Conservation (phyloP, 2,113 vertebrate species). For the Rhinichthys klamathensis region DNA sequence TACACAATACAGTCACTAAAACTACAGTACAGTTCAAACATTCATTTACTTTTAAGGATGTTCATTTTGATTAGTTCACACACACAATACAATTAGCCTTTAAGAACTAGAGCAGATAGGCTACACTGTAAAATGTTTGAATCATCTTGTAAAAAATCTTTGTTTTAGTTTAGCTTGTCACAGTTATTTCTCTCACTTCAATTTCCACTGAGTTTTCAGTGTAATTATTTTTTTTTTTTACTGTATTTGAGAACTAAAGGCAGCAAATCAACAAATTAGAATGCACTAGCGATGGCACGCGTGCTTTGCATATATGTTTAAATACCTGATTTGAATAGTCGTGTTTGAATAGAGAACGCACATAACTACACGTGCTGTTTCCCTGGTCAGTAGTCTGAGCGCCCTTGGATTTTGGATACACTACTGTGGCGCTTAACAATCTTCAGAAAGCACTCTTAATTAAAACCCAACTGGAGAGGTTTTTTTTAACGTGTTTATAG, state of each 20-base stretch:
- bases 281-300: not conserved
- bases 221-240: too few species aligned
- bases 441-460: slow-evolving; percentile 4
- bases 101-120: not conserved
- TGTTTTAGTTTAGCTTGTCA: not conserved
- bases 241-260: not conserved
- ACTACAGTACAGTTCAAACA: not conserved
- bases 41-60: not conserved
- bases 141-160: not conserved
- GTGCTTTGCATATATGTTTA: slow-evolving; percentile 45
- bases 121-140: not conserved
- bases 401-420: not conserved
- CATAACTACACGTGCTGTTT: slow-evolving; percentile 13
- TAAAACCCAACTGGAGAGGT: not conserved
- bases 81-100: not conserved
- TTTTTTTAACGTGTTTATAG: slow-evolving; percentile 28
- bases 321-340: slow-evolving; percentile 36
- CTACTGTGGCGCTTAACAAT: not conserved
- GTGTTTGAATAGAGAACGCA: slow-evolving; percentile 30
- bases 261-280: not conserved
- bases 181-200: not conserved
- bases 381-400: not conserved
- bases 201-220: not conserved
- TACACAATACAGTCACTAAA: not conserved
- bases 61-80: not conserved